Base-by-base conservation (phyloP, 2,797 vertebrate genomes). In the Harpagifer antarcticus region DNA sequence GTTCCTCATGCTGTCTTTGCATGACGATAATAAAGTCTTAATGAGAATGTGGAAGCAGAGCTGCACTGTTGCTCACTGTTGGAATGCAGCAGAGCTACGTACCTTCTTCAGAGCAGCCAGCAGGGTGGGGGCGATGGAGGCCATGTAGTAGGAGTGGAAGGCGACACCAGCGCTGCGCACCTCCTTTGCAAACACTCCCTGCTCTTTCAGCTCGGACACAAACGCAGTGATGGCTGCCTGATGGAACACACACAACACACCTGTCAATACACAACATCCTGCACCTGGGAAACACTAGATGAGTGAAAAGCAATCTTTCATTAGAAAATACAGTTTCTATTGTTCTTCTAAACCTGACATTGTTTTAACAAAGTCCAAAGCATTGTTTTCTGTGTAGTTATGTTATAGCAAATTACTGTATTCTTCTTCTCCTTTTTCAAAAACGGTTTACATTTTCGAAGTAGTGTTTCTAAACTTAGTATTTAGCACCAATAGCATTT, bases 121-220 rank as follows among this genome's bases (percentile, higher is more conserved):
- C 76, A 99, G 91, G 0, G 75, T 64, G 0, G 98, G 98, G 3
- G 96, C 98, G 0, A 99, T 97, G 52, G 96, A 94, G 0, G 96
- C 96, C 98, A 99, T 99, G 91, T 97, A 98, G 89, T 97, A 94
- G 0, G 98, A 99, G 86, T 99, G 98, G 84, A 99, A 99, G 0
- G 98, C 98, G 0, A 98, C 95, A 0, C 98, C 98, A 0, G 96
- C 97, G 0, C 96, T 99, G 50, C 95, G 97, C 61, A 99, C 98
- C 83, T 98, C 97, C 92, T 98, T 99, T 12, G 97, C 97, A 3
- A 99, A 99, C 58, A 99, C 95, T 0, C 97, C 98, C 0, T 94
- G 94, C 55, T 94, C 90, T 79, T 97, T 98, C 76, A 99, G 94
- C 73, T 95, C 86, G 0, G 90, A 88, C 61, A 99, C 95, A 84